Evolutionary conservation across 2,797 vertebrate species (phyloP), one percentile per base, ranked within the genome.

Genomic region (Picus viridis): DNA sequence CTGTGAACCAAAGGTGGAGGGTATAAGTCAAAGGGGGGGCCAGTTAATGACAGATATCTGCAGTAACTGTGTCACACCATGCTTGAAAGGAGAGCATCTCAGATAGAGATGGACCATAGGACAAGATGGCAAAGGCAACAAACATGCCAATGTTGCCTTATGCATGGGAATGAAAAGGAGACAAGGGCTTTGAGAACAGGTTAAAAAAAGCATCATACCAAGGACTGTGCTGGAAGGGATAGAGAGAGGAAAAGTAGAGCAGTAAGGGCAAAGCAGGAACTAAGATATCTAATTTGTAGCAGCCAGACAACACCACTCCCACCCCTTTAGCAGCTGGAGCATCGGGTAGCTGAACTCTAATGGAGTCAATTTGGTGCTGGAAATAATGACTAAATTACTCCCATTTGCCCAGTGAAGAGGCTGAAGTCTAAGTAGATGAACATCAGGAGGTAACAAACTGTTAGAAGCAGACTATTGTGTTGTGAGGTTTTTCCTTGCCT

Each of bases 371-470:
- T 95, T 95, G 89, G 92, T 96, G 89, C 87, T 94, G 92, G 93
- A 92, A 96, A 93, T 96, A 95, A 96, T 95, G 91, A 96, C 95
- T 96, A 94, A 96, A 96, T 96, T 95, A 89, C 92, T 96, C 87
- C 89, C 94, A 95, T 96, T 96, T 95, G 92, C 94, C 85, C 95
- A 92, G 76, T 89, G 85, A 93, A 89, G 89, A 94, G 96, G 71
- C 74, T 94, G 80, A 89, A 94, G 51, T 65, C 83, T 91, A 92
- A 93, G 93, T 19, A 92, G 74, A 89, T 89, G 93, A 95, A 83
- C 91, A 79, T 51, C 2, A 0, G 89, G 96, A 94, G 91, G 91
- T 95, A 91, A 68, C 79, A 83, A 72, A 73, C 61, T 79, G n/a
- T 73, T 83, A 68, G 51, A 64, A 82, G 30, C 54, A 67, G 57